Evolutionary conservation across 37 sponge, comb jelly and placozoan species (phyloP).

Genomic region (Geodia barretti): DNA sequence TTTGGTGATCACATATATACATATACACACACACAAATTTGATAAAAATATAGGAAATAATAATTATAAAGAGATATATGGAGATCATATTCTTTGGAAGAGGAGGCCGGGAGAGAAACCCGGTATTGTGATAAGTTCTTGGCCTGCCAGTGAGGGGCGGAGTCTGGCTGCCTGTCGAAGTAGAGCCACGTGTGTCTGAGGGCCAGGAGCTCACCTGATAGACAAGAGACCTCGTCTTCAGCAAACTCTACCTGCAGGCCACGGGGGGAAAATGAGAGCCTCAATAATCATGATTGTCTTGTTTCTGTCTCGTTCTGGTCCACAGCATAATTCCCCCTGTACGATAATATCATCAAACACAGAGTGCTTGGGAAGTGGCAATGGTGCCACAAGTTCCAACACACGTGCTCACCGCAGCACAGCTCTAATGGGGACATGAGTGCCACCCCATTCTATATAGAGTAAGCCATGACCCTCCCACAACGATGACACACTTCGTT

Average conservation of each 20-base stretch:
- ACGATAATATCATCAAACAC: too few species aligned
- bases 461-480: too few species aligned
- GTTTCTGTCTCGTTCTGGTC: too few species aligned
- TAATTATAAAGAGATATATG: too few species aligned
- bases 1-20: background rate
- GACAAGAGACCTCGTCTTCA: background rate
- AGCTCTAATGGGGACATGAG: too few species aligned
- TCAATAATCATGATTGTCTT: background rate
- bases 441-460: too few species aligned
- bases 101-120: background rate
- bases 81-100: background rate
- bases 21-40: too few species aligned
- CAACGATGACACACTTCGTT: too few species aligned
- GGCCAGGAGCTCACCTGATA: background rate
- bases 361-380: too few species aligned
- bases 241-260: background rate
- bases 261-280: background rate
- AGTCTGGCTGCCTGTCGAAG: background rate
- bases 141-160: background rate
- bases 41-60: background rate
- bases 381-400: too few species aligned
- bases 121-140: background rate
- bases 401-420: too few species aligned
- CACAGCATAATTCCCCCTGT: too few species aligned
- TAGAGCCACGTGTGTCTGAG: background rate